Conservation (phyloP, 1,140 invertebrate species). For the Dicyema japonicum region DNA sequence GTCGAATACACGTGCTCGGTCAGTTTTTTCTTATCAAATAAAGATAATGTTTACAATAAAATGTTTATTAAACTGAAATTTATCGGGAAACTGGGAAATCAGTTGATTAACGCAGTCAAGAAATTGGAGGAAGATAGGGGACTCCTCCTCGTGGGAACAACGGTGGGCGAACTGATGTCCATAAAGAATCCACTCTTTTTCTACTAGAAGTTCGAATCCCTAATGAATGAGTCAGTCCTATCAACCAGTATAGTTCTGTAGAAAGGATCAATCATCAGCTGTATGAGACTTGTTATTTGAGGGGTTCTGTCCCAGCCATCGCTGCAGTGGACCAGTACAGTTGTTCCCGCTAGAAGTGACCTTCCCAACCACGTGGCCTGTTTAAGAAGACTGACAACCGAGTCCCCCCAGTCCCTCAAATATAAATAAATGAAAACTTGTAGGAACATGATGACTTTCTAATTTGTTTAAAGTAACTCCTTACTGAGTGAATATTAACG, state of each 20-base stretch:
- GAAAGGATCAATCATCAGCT: conserved; percentile 61
- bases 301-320: conserved; percentile 87
- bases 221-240: conserved; percentile 10
- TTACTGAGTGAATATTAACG: conserved; percentile 1
- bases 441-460: too few species aligned
- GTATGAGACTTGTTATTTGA: conserved; percentile 54
- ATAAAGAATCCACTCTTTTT: conserved; percentile 74
- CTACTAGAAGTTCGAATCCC: conserved; percentile 58
- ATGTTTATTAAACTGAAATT: conserved; percentile 65
- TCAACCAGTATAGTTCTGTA: conserved; percentile 51
- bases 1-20: too few species aligned
- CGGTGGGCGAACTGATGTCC: conserved; percentile 83
- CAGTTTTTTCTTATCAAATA: too few species aligned
- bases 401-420: too few species aligned
- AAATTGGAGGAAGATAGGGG: conserved; percentile 87
- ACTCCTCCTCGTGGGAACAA: conserved; percentile 56
- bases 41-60: conserved; percentile 38
- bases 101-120: conserved; percentile 77
- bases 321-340: conserved; percentile 61
- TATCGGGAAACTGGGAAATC: conserved; percentile 47
- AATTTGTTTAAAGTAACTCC: too few species aligned
- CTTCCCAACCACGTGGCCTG: too few species aligned
- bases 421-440: too few species aligned
- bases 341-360: too few species aligned
- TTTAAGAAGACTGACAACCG: too few species aligned